Evolutionary conservation across 2,113 vertebrate species (phyloP), one percentile per base, ranked within the genome.

Genomic region (Oreochromis tanganicae): DNA sequence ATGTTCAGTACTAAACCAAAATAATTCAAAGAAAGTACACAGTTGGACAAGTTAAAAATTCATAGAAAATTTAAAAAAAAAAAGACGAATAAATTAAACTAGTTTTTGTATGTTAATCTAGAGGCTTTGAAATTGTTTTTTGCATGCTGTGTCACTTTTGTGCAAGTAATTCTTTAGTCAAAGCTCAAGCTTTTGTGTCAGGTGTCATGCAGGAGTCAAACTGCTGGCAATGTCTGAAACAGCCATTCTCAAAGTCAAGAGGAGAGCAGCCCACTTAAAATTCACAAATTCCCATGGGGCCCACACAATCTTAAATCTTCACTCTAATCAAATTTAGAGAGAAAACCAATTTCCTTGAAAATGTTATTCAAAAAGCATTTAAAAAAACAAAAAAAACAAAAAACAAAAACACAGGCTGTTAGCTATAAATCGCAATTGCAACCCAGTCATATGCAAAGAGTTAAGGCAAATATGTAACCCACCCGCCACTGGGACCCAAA

Each of bases 361-460:
- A 66, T 13, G 19, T n/a, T 66, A 66, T 66, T 66, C 61, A 66
- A 66, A 66, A 4, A 63, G 29, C 29, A 4, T 34, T 5, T 3
- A 21, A 43, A 43, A 43, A 43, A 41, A 41, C 2, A 13, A 0
- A 10, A 3, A 5, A 1, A 12, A 7, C n/a, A n/a, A n/a, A n/a
- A n/a, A n/a, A n/a, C n/a, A 56, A n/a, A 54, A 27, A 1, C 56
- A 29, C 13, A 59, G 56, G 56, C 27, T 63, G 32, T 63, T 63
- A n/a, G 32, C 59, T 63, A 0, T 12, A 0, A 66, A 63, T 63
- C 5, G 4, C 59, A 63, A 63, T n/a, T 63, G 17, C 17, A 66
- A 66, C 32, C 17, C 32, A 63, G 59, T 66, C 61, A 66, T 36
- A 66, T n/a, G 61, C 61, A n/a, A 36, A 63, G 32, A 66, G 61